These are phyloP conservation scores for Neoitamus cyanurus DNA, from an alignment of 2,888 invertebrate genomes.

Conservation along the genomic window DNA sequence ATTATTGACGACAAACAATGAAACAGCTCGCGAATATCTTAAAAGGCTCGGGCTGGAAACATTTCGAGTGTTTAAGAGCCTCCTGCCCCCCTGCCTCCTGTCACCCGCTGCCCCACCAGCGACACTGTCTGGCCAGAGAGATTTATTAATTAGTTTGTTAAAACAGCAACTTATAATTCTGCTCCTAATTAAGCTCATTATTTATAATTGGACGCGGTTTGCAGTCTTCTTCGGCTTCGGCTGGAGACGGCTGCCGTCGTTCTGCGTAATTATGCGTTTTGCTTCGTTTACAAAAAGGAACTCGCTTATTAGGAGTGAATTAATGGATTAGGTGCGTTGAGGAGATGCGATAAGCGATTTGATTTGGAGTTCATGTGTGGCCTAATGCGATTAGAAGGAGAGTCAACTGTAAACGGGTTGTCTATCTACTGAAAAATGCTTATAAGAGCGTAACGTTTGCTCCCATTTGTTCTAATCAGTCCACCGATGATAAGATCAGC, in stretches of 20 bases:
- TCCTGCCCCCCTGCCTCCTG: not conserved
- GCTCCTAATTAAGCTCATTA: slow-evolving; percentile 57
- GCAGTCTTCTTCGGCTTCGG: not conserved
- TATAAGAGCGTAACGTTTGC: not conserved
- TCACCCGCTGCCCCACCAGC: not conserved
- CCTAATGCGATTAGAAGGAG: not conserved
- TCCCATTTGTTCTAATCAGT: not conserved
- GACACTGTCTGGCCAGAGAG: slow-evolving; percentile 47
- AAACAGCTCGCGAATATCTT: not conserved
- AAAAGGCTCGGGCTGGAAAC: not conserved
- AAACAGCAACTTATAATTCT: slow-evolving; percentile 57
- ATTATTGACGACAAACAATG: slow-evolving; percentile 43
- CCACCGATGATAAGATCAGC: not conserved
- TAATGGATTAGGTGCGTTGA: slow-evolving; percentile 15
- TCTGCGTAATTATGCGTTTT: slow-evolving; percentile 3
- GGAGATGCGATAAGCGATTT: not conserved
- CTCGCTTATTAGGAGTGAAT: slow-evolving; percentile 16
- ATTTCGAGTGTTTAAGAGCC: not conserved
- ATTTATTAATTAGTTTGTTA: slow-evolving; percentile 58
- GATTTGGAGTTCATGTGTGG: not conserved
- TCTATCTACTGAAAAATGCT: not conserved
- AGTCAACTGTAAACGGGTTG: not conserved
- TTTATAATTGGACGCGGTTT: slow-evolving; percentile 57
- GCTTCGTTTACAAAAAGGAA: slow-evolving; percentile 32
- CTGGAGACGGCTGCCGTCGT: not conserved